phyloP scores from a whole-genome alignment of 2,113 vertebrate genomes.

The Centropristis striata region DNA sequence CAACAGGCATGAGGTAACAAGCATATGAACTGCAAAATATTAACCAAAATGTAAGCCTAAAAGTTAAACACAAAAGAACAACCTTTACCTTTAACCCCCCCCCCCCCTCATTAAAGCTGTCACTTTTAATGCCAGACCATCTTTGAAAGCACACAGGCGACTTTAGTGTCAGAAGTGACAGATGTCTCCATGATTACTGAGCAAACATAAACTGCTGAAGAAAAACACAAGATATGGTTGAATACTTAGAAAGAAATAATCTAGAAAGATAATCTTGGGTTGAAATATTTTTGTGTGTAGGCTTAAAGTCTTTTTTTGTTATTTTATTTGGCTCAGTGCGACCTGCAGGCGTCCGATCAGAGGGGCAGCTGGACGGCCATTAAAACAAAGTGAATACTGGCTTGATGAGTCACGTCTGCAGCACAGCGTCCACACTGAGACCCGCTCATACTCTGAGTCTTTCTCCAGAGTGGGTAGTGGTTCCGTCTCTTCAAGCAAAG shows the following conservation, averaged over 20 bases:
- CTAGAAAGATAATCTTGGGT: not conserved
- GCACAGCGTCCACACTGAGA: constrained; percentile 68
- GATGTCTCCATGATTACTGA: not conserved
- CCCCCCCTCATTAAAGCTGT: no score
- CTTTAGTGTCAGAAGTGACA: not conserved
- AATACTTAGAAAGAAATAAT: not conserved
- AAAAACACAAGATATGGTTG: not conserved
- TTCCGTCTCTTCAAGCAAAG: constrained; percentile 27
- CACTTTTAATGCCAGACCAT: not conserved
- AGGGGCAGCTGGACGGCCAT: constrained; percentile 93
- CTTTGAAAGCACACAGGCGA: not conserved
- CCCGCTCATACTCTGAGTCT: constrained; percentile 68
- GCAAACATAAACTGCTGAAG: not conserved
- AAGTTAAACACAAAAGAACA: not conserved
- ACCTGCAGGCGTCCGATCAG: constrained; percentile 95
- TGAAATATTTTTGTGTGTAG: not conserved
- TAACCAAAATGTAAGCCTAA: not conserved
- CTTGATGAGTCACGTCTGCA: constrained; percentile 86
- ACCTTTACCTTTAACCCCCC: no score
- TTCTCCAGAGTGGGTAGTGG: constrained; percentile 35
- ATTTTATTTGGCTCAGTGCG: constrained; percentile 80
- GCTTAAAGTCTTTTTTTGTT: not conserved
- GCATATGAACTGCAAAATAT: not conserved
- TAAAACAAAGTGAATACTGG: constrained; percentile 91
- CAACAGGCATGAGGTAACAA: constrained; percentile 94